These are phyloP conservation scores for Butorides virescens DNA, from an alignment of 2,113 vertebrate species.

Conservation along the genomic window DNA sequence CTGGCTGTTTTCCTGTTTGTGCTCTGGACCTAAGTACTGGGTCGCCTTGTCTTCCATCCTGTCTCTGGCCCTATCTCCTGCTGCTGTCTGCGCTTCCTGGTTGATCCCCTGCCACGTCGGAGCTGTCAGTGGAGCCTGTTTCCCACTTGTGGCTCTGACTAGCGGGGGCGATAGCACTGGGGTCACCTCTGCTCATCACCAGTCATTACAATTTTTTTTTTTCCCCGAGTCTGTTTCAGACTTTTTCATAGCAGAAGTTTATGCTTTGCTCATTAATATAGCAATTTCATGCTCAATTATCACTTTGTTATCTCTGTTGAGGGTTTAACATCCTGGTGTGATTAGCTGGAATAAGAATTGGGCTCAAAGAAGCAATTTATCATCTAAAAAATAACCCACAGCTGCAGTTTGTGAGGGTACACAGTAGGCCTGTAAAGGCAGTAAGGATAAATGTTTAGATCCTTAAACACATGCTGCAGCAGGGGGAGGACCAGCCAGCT, in stretches of 20 bases:
- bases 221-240: not conserved
- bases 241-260: not conserved
- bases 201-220: not conserved
- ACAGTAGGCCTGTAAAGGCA: not conserved
- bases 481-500: not conserved
- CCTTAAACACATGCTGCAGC: not conserved
- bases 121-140: rapidly evolving
- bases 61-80: not conserved
- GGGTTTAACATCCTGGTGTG: not conserved
- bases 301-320: not conserved
- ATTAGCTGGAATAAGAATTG: not conserved
- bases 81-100: not conserved
- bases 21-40: not conserved
- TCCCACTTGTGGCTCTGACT: not conserved
- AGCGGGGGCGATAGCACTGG: rapidly evolving
- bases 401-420: not conserved
- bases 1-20: not conserved
- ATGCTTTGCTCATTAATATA: not conserved
- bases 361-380: not conserved
- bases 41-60: not conserved
- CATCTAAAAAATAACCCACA: not conserved
- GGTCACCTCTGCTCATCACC: not conserved
- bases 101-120: not conserved
- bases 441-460: not conserved
- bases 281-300: not conserved